Evolutionary conservation across 1,140 invertebrate species (phyloP).

Genomic region (Steinernema feltiae): DNA sequence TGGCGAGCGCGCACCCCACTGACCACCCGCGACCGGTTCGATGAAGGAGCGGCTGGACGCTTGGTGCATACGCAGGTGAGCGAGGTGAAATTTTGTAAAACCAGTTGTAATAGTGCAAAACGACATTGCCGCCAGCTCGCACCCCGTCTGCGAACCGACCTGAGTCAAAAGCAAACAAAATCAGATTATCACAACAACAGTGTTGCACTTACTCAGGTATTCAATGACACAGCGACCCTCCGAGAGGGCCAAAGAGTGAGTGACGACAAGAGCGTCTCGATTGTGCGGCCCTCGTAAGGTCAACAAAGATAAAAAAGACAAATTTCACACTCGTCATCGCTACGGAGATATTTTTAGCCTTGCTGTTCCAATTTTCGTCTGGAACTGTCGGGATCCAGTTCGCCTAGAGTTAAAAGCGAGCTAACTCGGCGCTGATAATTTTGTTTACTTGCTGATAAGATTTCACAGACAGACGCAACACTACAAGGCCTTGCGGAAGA

Average conservation of each 20-base stretch:
- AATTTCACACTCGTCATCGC: not conserved
- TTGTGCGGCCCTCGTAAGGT: not conserved
- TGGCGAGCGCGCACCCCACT: not conserved
- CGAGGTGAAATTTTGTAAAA: slow-evolving; percentile 13
- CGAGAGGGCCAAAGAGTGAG: not conserved
- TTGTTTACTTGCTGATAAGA: slow-evolving; percentile 6
- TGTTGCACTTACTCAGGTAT: slow-evolving; percentile 14
- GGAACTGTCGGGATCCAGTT: too few species aligned
- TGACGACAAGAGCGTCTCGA: not conserved
- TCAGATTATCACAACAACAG: slow-evolving; percentile 14
- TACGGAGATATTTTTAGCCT: too few species aligned
- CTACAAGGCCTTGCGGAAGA: too few species aligned
- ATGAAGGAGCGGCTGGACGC: not conserved
- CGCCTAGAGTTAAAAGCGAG: not conserved
- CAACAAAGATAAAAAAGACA: not conserved
- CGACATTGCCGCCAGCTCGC: slow-evolving; percentile 10
- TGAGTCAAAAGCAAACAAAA: slow-evolving; percentile 13
- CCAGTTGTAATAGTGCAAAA: slow-evolving; percentile 15
- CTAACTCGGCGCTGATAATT: not conserved
- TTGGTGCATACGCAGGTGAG: slow-evolving; percentile 13
- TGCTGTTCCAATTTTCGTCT: too few species aligned
- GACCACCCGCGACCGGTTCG: slow-evolving; percentile 10
- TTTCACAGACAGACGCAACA: not conserved
- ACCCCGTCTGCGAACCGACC: slow-evolving; percentile 6
- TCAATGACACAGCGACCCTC: not conserved